phyloP scores from a whole-genome alignment of 2,888 invertebrate species.

The Linnaemya vulpina region DNA sequence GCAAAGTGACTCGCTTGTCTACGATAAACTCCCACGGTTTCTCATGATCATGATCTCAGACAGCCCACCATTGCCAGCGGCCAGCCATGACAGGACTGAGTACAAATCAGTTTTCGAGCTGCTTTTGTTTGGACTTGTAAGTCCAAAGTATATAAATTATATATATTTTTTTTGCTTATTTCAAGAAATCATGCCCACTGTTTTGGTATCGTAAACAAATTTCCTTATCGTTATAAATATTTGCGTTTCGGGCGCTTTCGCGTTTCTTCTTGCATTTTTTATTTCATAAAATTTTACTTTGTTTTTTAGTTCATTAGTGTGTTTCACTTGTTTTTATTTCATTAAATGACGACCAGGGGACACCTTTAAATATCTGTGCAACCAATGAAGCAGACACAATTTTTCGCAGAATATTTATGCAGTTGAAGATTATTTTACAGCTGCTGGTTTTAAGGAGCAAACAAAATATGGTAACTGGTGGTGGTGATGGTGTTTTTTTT shows the following conservation, averaged over 20 bases:
- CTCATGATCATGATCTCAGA: too few relatives aligned
- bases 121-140: too few relatives aligned
- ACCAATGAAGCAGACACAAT: slow-evolving; percentile 56
- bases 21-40: too few relatives aligned
- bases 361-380: slow-evolving; percentile 52
- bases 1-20: too few relatives aligned
- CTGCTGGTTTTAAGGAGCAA: slow-evolving; percentile 45
- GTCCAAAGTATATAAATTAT: too few relatives aligned
- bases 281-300: slow-evolving; percentile 42
- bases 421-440: slow-evolving; percentile 25
- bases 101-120: too few relatives aligned
- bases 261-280: not conserved
- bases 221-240: slow-evolving; percentile 14
- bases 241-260: slow-evolving; percentile 29
- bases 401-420: slow-evolving; percentile 43
- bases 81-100: too few relatives aligned
- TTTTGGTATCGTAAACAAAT: not conserved
- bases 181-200: slow-evolving; percentile 18
- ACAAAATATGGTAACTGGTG: slow-evolving; percentile 46
- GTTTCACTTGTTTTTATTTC: slow-evolving; percentile 58
- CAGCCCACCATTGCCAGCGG: too few relatives aligned
- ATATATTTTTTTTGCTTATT: too few relatives aligned
- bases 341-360: slow-evolving; percentile 57
- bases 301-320: slow-evolving; percentile 62
- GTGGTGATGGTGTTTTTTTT: not conserved